Base-by-base conservation (phyloP, 2,888 invertebrate species). In the Idaea aversata region DNA sequence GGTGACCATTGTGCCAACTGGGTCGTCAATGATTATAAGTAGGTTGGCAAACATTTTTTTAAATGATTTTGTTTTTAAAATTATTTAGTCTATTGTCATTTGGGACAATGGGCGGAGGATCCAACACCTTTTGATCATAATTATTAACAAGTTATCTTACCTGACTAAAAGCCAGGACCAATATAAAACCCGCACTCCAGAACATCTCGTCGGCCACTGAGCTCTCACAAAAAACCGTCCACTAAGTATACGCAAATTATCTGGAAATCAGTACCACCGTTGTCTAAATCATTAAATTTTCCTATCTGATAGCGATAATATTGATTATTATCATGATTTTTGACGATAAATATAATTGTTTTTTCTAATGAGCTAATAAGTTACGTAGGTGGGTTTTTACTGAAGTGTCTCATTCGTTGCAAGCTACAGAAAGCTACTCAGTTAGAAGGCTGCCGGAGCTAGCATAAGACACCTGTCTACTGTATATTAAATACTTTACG, bases 201-300 rank as follows among this genome's bases (percentile, higher is more conserved):
- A 79, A 79, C 88, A 87, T 86, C 64, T 74, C 81, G 38, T 69
- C 70, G 47, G 65, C 72, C 73, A 81, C 83, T 84, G 78, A 69
- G 59, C 64, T 65, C 36, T 34, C 58, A 25, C 15, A 5, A 15
- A 63, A 60, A 59, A 16, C 13, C 38, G 62, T 15, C 36, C 5
- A 25, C 59, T 47, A 64, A 60, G 62, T 70, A 66, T 66, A 65
- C 25, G 47, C 47, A 47, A 47, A 35, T 62, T 47, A 34, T 63
- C 62, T 62, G 16, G n/a, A 47, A 63, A 64, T 57, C 62, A 59
- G 38, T 62, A 57, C 25, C 25, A 25, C 25, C 25, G 3, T 25
- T 25, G 2, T 5, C 47, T 13, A 47, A 47, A 13, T 47, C 47
- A 47, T 47, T 47, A 47, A 47, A 47, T 47, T 47, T 47, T 47